Evolutionary conservation across 1,140 invertebrate species (phyloP), one percentile per base, ranked within the genome.

Genomic region (Drosophila eugracilis): DNA sequence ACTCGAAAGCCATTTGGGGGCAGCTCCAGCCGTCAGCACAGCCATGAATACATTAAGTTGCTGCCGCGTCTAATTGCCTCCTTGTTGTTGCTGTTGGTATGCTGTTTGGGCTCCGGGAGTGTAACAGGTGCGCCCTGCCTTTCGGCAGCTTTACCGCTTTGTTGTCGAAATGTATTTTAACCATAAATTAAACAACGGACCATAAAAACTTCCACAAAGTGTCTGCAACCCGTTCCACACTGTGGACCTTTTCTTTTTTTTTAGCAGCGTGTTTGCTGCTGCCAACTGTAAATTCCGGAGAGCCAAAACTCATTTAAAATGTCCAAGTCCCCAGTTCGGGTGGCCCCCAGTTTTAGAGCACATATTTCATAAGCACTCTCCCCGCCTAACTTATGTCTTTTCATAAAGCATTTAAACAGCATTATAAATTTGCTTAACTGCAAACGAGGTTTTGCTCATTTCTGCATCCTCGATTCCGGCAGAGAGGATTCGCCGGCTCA

Each of bases 101-200:
- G 49, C 10, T 37, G 21, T n/a, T 44, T 34, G 17, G 36, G 7
- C 30, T 9, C 19, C 34, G 45, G 54, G 41, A 42, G 59, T 66
- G 79, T 84, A 85, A 84, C 79, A 84, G 79, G 79, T 85, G 79
- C 79, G 71, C 21, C 24, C 26, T n/a, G 17, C 26, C 42, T 28
- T 44, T 26, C 45, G 45, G 59, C 59, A 42, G 45, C 53, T 66
- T 59, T 50, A 65, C 59, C 42, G 63, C 47, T 81, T 75, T 70
- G 73, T 76, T 62, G 77, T 74, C 77, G 83, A 75, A 85, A 85
- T 81, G 52, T 88, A 86, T 88, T 86, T 54, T 41, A 75, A 66
- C 81, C 83, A 86, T 86, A 86, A 86, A 86, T 86, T 86, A 86
- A 78, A 86, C 85, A 86, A 86, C 77, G 74, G 59, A 74, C 83